Conservation (phyloP, 2,888 invertebrate species). For the Phoronis australis region DNA sequence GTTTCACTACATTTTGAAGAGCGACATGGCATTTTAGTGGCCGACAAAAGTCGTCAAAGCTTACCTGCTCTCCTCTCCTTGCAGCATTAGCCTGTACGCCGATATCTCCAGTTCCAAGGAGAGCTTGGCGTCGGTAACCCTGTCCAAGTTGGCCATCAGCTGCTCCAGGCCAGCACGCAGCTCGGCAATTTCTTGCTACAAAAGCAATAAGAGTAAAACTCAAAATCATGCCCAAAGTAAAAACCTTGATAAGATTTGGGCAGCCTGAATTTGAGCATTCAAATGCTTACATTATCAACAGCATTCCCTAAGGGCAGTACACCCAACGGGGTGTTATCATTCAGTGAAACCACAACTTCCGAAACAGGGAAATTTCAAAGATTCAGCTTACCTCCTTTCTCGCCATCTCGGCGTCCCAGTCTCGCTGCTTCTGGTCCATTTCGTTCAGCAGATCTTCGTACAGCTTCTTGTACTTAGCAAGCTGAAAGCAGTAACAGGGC, state of each 20-base stretch:
- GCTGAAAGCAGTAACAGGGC: conserved; percentile 33
- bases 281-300: too few species aligned
- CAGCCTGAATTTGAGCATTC: too few species aligned
- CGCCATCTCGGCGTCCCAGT: conserved; percentile 45
- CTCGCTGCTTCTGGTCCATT: conserved; percentile 54
- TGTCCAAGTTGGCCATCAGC: conserved; percentile 12
- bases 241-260: too few species aligned
- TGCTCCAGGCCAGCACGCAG: conserved; percentile 12
- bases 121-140: conserved; percentile 56
- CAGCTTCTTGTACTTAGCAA: conserved; percentile 55
- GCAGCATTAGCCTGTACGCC: conserved; percentile 58
- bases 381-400: conserved; percentile 50
- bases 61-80: conserved; percentile 57
- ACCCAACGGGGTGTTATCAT: too few species aligned
- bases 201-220: too few species aligned
- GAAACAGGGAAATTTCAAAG: too few species aligned
- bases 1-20: too few species aligned
- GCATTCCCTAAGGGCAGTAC: too few species aligned
- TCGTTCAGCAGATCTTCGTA: conserved; percentile 55
- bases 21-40: neutral
- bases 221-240: too few species aligned
- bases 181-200: conserved; percentile 44
- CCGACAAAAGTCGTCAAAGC: conserved; percentile 2
- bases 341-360: too few species aligned
- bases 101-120: conserved; percentile 58